Conservation (phyloP, 2,113 vertebrate species). For the Chitala chitala region DNA sequence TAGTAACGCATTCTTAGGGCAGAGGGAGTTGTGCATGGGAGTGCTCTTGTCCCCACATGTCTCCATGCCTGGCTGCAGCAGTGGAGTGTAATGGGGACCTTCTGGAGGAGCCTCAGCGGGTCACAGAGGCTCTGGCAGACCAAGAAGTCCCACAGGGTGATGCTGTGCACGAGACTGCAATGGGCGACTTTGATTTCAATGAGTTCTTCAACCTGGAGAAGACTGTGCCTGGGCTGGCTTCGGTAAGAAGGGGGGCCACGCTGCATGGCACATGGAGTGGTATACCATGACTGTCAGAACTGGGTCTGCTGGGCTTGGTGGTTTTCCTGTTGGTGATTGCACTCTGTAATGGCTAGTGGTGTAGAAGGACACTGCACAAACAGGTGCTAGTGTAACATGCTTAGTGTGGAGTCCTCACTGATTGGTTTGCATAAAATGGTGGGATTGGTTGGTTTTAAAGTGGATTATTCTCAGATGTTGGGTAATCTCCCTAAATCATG, state of each 20-base stretch:
- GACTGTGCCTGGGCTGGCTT: conserved; percentile 89
- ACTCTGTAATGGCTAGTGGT: no score
- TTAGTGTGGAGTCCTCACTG: no score
- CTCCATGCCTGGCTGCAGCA: conserved; percentile 27
- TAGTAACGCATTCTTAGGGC: no score
- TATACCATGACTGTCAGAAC: neutral
- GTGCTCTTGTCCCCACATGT: neutral
- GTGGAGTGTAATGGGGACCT: conserved; percentile 86
- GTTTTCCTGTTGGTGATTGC: no score
- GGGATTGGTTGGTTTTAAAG: no score
- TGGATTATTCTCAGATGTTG: no score
- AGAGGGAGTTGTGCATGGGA: neutral
- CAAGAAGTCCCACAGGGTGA: conserved; percentile 86
- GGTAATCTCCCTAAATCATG: no score
- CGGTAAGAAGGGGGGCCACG: conserved; percentile 77
- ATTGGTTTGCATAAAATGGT: no score
- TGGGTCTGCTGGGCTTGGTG: no score
- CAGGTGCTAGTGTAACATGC: no score
- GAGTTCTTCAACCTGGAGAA: conserved; percentile 98
- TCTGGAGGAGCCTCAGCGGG: conserved; percentile 65
- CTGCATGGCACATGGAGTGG: conserved; percentile 19
- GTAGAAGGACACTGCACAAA: no score
- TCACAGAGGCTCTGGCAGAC: conserved; percentile 70
- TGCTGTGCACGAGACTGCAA: conserved; percentile 73
- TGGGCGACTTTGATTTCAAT: conserved; percentile 96